These are phyloP conservation scores for Tolmerus cingulatus DNA, from an alignment of 2,888 invertebrate genomes.

Conservation along the genomic window DNA sequence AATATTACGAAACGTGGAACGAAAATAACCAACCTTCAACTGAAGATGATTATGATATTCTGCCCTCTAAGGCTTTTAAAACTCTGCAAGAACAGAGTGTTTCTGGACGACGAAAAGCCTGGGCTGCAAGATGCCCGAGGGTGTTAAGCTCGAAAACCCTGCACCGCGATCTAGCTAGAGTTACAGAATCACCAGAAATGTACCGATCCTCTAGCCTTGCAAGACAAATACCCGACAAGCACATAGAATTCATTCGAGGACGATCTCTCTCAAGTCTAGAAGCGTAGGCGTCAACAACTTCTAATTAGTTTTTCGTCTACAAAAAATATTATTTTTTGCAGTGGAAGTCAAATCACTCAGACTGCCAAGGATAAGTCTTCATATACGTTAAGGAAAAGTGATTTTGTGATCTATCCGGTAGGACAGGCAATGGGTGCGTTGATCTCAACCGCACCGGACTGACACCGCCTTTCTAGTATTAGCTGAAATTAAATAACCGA, in stretches of 20 bases:
- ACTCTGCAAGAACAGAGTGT: constrained; percentile 65
- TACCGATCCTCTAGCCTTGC: constrained; percentile 10
- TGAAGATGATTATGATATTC: constrained; percentile 61
- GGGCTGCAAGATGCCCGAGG: constrained; percentile 70
- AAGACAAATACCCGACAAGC: constrained; percentile 42
- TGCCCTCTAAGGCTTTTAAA: constrained; percentile 69
- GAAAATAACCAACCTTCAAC: constrained; percentile 53
- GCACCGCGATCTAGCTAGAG: constrained; percentile 64
- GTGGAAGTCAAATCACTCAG: neutral
- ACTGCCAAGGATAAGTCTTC: neutral
- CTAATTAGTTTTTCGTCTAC: neutral
- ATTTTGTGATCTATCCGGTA: neutral
- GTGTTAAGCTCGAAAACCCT: constrained; percentile 70
- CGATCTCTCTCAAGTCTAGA: constrained; percentile 57
- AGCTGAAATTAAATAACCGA: neutral
- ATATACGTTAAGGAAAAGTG: neutral
- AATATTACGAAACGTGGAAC: constrained; percentile 69
- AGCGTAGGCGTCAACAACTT: constrained; percentile 51
- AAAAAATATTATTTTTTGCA: neutral
- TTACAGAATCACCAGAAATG: constrained; percentile 62
- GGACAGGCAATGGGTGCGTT: neutral
- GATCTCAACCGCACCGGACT: neutral
- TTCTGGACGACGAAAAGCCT: constrained; percentile 62
- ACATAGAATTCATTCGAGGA: constrained; percentile 54
- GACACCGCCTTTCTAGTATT: neutral